A percentile compares a stretch with the other conserved stretches of the same genome.
Evolutionary conservation across 2,797 vertebrate genomes (phyloP).

Genomic region (Dermochelys coriacea): DNA sequence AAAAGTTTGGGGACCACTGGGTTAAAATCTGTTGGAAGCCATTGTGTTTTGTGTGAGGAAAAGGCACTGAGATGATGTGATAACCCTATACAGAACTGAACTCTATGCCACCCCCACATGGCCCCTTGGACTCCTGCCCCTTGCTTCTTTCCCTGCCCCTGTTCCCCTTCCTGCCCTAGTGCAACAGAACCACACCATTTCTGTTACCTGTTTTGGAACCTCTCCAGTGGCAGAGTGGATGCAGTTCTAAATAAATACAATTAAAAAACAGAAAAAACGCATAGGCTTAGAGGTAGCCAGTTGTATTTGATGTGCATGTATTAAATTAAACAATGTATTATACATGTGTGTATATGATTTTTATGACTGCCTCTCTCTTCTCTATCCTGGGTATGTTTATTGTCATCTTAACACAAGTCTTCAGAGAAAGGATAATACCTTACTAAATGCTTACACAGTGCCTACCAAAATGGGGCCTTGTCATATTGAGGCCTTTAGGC

Average conservation of each 20-base stretch:
- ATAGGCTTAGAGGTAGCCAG: background rate
- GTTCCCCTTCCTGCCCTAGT: background rate
- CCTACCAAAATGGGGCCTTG: background rate
- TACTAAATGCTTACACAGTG: background rate
- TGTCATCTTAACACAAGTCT: background rate
- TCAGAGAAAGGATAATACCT: background rate
- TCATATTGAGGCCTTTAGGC: background rate
- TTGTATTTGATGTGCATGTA: background rate
- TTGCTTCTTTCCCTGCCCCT: too few relatives aligned
- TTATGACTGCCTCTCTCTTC: background rate
- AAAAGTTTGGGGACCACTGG: too few relatives aligned
- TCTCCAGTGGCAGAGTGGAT: background rate
- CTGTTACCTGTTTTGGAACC: background rate
- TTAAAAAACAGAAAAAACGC: background rate
- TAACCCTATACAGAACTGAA: background rate
- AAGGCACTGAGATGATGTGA: background rate
- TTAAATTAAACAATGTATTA: background rate
- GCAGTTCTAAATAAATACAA: background rate
- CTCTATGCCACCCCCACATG: background rate
- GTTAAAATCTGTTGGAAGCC: background rate
- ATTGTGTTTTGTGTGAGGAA: background rate
- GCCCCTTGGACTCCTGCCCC: background rate
- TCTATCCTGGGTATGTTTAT: background rate
- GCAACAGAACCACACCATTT: background rate
- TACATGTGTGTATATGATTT: slow-evolving; percentile 20